Conservation (phyloP, 1,140 invertebrate species). For the Aphelenchoides besseyi region DNA sequence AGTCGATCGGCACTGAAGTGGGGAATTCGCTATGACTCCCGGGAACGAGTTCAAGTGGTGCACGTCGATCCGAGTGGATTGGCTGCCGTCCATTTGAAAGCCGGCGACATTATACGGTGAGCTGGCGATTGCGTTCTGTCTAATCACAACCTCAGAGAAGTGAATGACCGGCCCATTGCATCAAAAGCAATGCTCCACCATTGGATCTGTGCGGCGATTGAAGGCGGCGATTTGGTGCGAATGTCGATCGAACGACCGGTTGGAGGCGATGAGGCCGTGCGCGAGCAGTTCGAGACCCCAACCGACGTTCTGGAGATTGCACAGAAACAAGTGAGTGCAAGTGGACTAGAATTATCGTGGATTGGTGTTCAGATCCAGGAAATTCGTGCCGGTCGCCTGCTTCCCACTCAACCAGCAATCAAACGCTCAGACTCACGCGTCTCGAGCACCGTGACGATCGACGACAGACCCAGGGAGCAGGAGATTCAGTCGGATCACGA, state of each 20-base stretch:
- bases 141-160: constrained; percentile 14
- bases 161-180: constrained; percentile 28
- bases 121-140: background rate
- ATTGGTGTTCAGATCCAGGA: constrained; percentile 27
- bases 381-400: background rate
- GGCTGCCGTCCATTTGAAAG: constrained; percentile 25
- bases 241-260: constrained; percentile 25
- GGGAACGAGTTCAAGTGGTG: constrained; percentile 32
- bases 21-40: constrained; percentile 26
- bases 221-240: background rate
- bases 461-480: constrained; percentile 19
- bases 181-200: constrained; percentile 24
- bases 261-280: constrained; percentile 27
- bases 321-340: constrained; percentile 26
- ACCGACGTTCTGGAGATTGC: constrained; percentile 30
- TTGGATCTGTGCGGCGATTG: constrained; percentile 22
- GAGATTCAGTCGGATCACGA: constrained; percentile 28
- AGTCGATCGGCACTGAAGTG: constrained; percentile 7
- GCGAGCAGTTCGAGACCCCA: constrained; percentile 25
- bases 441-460: background rate
- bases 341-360: too few relatives aligned
- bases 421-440: background rate
- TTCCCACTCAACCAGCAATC: background rate
- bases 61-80: constrained; percentile 21
- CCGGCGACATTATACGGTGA: constrained; percentile 30